Base-by-base conservation (phyloP, 2,113 vertebrate species). In the Ursus arctos region DNA sequence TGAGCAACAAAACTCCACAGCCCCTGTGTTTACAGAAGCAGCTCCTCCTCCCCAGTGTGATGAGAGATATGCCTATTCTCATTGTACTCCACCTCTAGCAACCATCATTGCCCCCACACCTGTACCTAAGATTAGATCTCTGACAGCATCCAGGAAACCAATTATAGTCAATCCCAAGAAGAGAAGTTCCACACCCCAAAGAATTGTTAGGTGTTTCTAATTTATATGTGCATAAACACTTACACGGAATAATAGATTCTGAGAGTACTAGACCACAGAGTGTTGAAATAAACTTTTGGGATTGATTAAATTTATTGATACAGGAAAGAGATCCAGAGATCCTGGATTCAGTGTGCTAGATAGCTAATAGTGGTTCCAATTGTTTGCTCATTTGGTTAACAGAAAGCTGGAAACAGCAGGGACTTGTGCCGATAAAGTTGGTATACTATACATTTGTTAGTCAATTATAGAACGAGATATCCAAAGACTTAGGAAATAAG, bases 281-380 rank as follows among this genome's bases (percentile, higher is more conserved):
- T 63, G 11, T 77, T 81, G 47, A 88, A 93, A 93, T 55, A 53
- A 67, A 88, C 49, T 55, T 91, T 87, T 63, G 53, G 65, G 80
- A 53, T 16, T 4, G 4, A n/a, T 55, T 74, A 81, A 72, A 72
- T 72, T 43, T 72, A 92, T 87, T 80, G 24, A 86, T 80, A 26
- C 6, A 15, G 26, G 43, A 43, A 43, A 43, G 43, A 43, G 43
- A 43, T 43, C 43, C 43, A 65, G 67, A 65, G 21, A 92, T 92
- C 55, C 28, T 65, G 31, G 47, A 63, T 76, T 80, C 85, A 51
- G 28, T 19, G 12, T 88, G 22, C 74, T 74, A 28, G 26, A 55
- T 15, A 55, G 77, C 36, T 74, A 21, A 22, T 67, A 65, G 4
- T 40, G 47, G 12, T 26, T 93, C 22, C 6, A 24, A 7, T 65